Percentiles rank a stretch among this genome's conserved stretches.
phyloP scores from a whole-genome alignment of 2,888 invertebrate genomes.

The Cephus runcator region DNA sequence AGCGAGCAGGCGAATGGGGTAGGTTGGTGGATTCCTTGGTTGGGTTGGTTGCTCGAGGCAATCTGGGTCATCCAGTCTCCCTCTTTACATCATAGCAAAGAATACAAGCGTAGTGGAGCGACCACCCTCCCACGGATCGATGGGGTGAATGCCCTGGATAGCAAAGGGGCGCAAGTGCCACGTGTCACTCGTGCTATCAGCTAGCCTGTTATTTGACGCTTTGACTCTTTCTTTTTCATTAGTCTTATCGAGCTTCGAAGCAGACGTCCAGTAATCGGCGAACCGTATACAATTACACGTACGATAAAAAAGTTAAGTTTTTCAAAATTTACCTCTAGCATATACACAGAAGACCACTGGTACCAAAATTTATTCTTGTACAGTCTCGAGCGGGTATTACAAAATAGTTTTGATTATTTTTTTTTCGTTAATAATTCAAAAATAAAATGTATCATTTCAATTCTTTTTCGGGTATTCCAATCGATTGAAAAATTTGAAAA shows the following conservation, averaged over 20 bases:
- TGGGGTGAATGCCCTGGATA: slow-evolving; percentile 37
- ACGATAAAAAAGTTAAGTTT: not conserved
- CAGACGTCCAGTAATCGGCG: not conserved
- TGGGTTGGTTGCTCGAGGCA: slow-evolving; percentile 5
- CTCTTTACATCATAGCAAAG: slow-evolving; percentile 20
- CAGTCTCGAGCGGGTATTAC: no score
- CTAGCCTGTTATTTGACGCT: not conserved
- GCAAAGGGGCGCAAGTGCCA: slow-evolving; percentile 25
- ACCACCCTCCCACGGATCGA: slow-evolving; percentile 32
- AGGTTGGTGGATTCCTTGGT: slow-evolving; percentile 9
- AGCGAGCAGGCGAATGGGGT: slow-evolving; percentile 30
- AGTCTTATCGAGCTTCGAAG: not conserved
- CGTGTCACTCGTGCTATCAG: slow-evolving; percentile 14
- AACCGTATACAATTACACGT: not conserved
- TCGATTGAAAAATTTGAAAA: no score
- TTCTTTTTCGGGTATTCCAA: no score
- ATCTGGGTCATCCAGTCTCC: slow-evolving; percentile 30
- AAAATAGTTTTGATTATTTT: no score
- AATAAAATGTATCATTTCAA: no score
- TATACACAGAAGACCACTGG: no score
- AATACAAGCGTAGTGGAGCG: slow-evolving; percentile 22
- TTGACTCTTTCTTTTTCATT: not conserved
- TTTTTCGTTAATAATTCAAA: no score
- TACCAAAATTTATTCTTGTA: no score
- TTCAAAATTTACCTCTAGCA: not conserved